Evolutionary conservation across 2,888 invertebrate genomes (phyloP).

Genomic region (Marasmarcha lunaedactyla): DNA sequence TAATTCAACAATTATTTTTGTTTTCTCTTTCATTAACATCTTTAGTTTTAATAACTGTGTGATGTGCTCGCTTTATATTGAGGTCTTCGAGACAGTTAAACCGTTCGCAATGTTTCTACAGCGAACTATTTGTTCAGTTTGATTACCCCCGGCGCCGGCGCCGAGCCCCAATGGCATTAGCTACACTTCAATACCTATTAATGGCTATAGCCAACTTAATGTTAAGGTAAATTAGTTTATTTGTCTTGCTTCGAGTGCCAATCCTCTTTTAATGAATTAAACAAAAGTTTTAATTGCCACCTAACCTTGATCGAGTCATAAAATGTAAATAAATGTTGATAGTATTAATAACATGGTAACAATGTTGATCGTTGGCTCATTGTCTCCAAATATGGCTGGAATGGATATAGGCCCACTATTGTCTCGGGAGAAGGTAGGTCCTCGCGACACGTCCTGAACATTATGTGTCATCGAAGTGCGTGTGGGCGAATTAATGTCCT

Average conservation of each 20-base stretch:
- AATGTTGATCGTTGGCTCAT: slow-evolving; percentile 30
- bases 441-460: neutral
- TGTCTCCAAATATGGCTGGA: slow-evolving; percentile 33
- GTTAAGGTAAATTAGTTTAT: neutral
- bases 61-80: slow-evolving; percentile 1
- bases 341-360: neutral
- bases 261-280: no score
- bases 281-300: slow-evolving; percentile 4
- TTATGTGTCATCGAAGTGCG: neutral
- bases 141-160: slow-evolving; percentile 37
- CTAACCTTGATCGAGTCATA: slow-evolving; percentile 1
- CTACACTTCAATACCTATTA: slow-evolving; percentile 4
- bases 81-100: no score
- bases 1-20: slow-evolving; percentile 18
- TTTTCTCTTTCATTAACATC: slow-evolving; percentile 26
- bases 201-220: neutral
- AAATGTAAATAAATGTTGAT: slow-evolving; percentile 1
- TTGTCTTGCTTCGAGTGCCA: no score
- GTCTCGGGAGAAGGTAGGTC: slow-evolving; percentile 15
- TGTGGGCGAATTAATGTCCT: neutral
- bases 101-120: neutral
- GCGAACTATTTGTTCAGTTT: slow-evolving; percentile 9
- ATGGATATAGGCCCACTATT: slow-evolving; percentile 31
- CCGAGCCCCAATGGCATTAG: slow-evolving; percentile 19
- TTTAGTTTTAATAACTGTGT: slow-evolving; percentile 10